These are phyloP conservation scores for Lasioglossum marginatum DNA, from an alignment of 2,888 invertebrate genomes.

Conservation along the genomic window DNA sequence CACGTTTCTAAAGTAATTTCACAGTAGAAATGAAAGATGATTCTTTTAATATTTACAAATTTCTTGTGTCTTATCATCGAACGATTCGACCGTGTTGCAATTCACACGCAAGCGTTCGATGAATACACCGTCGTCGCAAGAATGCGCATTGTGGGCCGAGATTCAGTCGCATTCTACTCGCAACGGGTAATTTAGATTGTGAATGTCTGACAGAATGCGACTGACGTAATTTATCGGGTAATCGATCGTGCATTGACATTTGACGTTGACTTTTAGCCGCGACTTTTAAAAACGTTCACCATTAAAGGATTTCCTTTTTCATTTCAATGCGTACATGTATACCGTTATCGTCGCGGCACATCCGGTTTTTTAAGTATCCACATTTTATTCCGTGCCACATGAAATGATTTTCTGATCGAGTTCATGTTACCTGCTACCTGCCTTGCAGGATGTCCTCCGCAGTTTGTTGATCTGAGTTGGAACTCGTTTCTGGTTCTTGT, in stretches of 20 bases:
- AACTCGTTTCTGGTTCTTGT: slow-evolving; percentile 17
- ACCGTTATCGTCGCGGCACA: background rate
- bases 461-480: slow-evolving; percentile 1
- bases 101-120: slow-evolving; percentile 55
- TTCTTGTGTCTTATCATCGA: background rate
- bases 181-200: slow-evolving; percentile 48
- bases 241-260: slow-evolving; percentile 2
- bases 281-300: background rate
- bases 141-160: slow-evolving; percentile 58
- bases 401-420: background rate
- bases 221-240: slow-evolving; percentile 30
- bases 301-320: background rate
- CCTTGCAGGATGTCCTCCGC: slow-evolving; percentile 4
- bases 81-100: slow-evolving; percentile 44
- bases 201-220: slow-evolving; percentile 30
- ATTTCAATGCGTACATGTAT: background rate
- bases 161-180: slow-evolving; percentile 51
- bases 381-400: background rate
- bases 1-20: too few species aligned
- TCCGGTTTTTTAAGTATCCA: slow-evolving; percentile 8
- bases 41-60: background rate
- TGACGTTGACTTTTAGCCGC: background rate
- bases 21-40: background rate
- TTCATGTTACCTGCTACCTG: background rate
- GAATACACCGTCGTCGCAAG: slow-evolving; percentile 37